Percentiles rank a stretch among this genome's conserved stretches.
Conservation (phyloP, 92 coral and sea anemone species). For the Plumapathes pennacea region DNA sequence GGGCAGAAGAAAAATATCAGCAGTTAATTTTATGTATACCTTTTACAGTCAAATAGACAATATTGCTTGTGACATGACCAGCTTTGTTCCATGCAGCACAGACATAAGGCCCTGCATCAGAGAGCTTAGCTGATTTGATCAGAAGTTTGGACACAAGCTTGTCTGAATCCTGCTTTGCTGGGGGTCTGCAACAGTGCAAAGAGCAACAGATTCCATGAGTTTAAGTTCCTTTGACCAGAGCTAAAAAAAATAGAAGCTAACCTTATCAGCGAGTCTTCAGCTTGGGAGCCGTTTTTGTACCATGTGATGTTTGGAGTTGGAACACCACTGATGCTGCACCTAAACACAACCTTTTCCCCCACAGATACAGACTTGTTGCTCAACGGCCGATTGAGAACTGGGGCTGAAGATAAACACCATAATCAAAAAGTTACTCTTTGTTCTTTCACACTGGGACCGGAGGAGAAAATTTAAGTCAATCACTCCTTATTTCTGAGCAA, state of each 20-base stretch:
- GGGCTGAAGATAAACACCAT: slow-evolving; percentile 8
- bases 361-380: slow-evolving; percentile 43
- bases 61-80: slow-evolving; percentile 36
- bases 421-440: not conserved
- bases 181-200: no score
- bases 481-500: no score
- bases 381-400: slow-evolving; percentile 16
- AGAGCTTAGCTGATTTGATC: slow-evolving; percentile 21
- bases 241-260: no score
- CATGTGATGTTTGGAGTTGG: slow-evolving; percentile 63
- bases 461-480: no score
- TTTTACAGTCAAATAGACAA: slow-evolving; percentile 50
- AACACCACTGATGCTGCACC: slow-evolving; percentile 48
- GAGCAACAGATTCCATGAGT: no score
- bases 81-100: slow-evolving; percentile 55
- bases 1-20: not conserved
- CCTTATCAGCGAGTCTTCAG: no score
- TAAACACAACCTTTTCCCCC: slow-evolving; percentile 33
- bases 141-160: slow-evolving; percentile 50
- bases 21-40: slow-evolving; percentile 14
- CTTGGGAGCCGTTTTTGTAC: slow-evolving; percentile 69
- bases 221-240: no score
- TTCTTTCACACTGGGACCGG: no score
- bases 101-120: slow-evolving; percentile 55
- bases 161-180: no score